Base-by-base conservation (phyloP, 1,140 invertebrate species). In the Micrasema longulum region DNA sequence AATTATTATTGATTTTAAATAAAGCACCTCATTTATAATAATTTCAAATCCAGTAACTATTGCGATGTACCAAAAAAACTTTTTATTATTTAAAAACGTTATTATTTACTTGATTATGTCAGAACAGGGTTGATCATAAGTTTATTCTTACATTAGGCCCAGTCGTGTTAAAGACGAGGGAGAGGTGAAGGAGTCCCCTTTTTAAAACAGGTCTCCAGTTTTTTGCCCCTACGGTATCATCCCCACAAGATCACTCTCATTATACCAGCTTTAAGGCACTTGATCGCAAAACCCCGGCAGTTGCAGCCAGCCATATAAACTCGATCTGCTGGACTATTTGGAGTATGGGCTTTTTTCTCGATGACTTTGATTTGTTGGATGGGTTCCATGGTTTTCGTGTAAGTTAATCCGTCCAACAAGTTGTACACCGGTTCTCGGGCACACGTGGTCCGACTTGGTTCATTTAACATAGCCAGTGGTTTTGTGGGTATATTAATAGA, bases 191-290 rank as follows among this genome's bases (percentile, higher is more conserved):
- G 50, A 57, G 63, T 55, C 26, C 52, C 64, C 47, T 67, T 73
- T 73, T 70, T 65, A 73, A 73, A 73, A 73, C 72, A 73, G 72
- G 72, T 73, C 72, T 62, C 45, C 36, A 69, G 67, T 73, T 73
- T 73, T 73, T 69, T 68, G 66, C 72, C 72, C 66, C 47, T 69
- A 36, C 26, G 67, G 67, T 66, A 60, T 43, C 23, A 50, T 50
- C 47, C 41, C 20, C 43, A 63, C n/a, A 38, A 31, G 16, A 16
- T 12, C 31, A 31, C 14, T 35, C 31, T 14, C n/a, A 36, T n/a
- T n/a, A 57, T 18, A 5, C n/a, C 53, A 57, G 53, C 26, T 9
- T 36, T 14, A 16, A 12, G n/a, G 23, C 53, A 57, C 53, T 3
- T 57, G 5, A 57, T 11, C 1, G 36, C 35, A 57, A 57, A 20